Evolutionary conservation across 2,113 vertebrate genomes (phyloP), one percentile per base, ranked within the genome.

Genomic region (Indicator indicator): DNA sequence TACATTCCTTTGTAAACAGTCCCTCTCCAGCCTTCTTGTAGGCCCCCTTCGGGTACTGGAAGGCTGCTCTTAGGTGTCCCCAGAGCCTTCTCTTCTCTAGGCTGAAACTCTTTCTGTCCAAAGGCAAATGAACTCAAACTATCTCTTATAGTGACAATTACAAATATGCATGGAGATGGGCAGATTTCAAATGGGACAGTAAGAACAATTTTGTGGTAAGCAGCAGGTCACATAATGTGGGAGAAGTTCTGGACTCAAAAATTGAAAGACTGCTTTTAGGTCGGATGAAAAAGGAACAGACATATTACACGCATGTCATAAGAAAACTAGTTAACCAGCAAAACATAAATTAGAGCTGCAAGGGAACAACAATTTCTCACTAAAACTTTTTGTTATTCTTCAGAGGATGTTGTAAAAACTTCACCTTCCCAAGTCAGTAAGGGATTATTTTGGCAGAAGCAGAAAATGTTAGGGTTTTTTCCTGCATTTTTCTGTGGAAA

Each of bases 361-460:
- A 83, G 27, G 20, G 36, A 84, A n/a, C 0, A 0, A 13, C 3
- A 54, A 10, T 62, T 86, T 32, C 12, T 58, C 50, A 36, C 19
- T n/a, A 70, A 46, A 33, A 27, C 8, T n/a, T 73, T 62, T 26
- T 56, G 15, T 75, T 88, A 38, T 32, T 52, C 3, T 33, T 80
- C 50, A 83, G 60, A 77, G 15, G 5, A 20, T 76, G 6, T 32
- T 16, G 59, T 54, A 40, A 42, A 76, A 69, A 16, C 5, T 50
- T 23, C 38, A 46, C 40, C 18, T 80, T 69, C 50, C 36, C 16
- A 56, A 62, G 90, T 23, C 9, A 48, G 15, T 28, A 56, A 8
- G 24, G 46, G 27, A 67, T 67, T 90, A 20, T 62, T 88, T 62
- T 54, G n/a, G 32, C 16, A 76, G 55, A 83, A 73, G 10, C 24